Percentiles rank a stretch among this genome's conserved stretches.
phyloP scores from a whole-genome alignment of 1,140 invertebrate genomes.

The Drosophila lini region DNA sequence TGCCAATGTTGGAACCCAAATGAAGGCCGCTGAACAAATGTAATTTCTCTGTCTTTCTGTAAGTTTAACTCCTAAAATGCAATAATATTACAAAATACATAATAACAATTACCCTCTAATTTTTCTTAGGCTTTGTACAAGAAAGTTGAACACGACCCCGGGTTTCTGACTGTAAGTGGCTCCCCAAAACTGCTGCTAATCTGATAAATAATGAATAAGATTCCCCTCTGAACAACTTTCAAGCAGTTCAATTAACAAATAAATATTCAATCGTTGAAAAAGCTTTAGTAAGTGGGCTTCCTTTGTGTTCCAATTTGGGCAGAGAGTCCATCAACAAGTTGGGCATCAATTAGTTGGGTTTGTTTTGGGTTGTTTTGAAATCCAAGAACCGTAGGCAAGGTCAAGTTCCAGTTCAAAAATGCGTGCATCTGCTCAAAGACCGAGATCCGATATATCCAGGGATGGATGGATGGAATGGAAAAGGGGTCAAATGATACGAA shows the following conservation, averaged over 20 bases:
- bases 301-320: constrained; percentile 56
- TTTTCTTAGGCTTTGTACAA: not conserved
- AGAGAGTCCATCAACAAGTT: constrained; percentile 64
- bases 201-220: constrained; percentile 22
- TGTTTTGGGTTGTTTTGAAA: constrained; percentile 70
- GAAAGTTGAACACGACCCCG: constrained; percentile 34
- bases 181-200: constrained; percentile 2
- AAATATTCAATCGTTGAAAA: constrained; percentile 53
- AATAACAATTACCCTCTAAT: constrained; percentile 17
- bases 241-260: constrained; percentile 43
- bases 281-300: constrained; percentile 24
- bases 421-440: constrained; percentile 28
- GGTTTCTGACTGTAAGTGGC: constrained; percentile 48
- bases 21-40: not conserved
- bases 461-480: constrained; percentile 29
- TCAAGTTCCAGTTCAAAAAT: constrained; percentile 54
- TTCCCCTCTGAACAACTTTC: constrained; percentile 11
- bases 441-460: constrained; percentile 31
- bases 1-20: not conserved
- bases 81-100: not conserved
- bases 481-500: constrained; percentile 75
- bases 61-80: not conserved
- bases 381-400: constrained; percentile 68
- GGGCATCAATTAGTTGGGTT: constrained; percentile 66
- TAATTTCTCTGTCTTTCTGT: not conserved